Base-by-base conservation (phyloP, 1,140 invertebrate genomes). In the Caerostris darwini region DNA sequence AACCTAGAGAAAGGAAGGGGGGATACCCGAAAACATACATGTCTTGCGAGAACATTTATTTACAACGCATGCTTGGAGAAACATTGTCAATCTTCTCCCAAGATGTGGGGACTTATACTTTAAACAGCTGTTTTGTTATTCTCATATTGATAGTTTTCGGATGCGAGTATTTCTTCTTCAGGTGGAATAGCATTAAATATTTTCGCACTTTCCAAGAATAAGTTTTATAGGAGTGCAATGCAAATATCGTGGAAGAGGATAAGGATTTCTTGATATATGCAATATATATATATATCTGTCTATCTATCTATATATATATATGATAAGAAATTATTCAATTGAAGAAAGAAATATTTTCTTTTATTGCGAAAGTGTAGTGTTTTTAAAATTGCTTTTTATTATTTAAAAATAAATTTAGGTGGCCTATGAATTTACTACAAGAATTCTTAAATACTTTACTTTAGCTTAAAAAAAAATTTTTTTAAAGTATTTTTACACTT, bases 31-130 rank as follows among this genome's bases (percentile, higher is more conserved):
- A 81, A 81, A 81, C 8, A 50, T 50, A 81, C 8, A 50, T 50
- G 71, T 77, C 17, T 57, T 7, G 34, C 3, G 19, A 19, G 17
- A 57, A 59, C 86, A 57, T 88, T 53, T 88, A 88, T 88, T 88
- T 64, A 53, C 59, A 61, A 50, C 50, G 53, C 7, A 7, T 1
- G 3, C 86, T 67, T 54, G 50, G 64, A 54, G 86, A 88, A 88
- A 88, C 50, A 88, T 88, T 64, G 86, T 50, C 86, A 57, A 6
- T 64, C 34, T 85, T 34, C 17, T 85, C 56, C 10, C 3, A 59
- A 85, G 7, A n/a, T n/a, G 57, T 34, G 58, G 83, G 10, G 3
- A 2, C 17, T 56, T 10, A 58, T 5, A 85, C n/a, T 34, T 85
- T 58, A 85, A 85, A 6, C 58, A 85, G 56, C 54, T 59, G 50